A percentile compares a stretch with the other conserved stretches of the same genome.
phyloP scores from a whole-genome alignment of 2,888 invertebrate species.

The Pristionchus japonicus region DNA sequence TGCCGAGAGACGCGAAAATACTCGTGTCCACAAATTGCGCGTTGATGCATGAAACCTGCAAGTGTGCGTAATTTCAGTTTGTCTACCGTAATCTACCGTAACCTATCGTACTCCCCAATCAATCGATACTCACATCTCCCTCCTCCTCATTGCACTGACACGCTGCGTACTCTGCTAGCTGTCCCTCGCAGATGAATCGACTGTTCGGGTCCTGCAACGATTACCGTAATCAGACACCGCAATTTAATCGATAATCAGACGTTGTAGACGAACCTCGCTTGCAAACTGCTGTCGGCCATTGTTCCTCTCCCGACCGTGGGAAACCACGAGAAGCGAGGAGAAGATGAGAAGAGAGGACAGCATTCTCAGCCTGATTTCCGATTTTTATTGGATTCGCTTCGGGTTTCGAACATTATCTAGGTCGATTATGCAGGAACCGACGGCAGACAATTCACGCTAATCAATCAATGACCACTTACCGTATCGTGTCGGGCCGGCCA shows the following conservation, averaged over 20 bases:
- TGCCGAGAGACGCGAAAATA: slow-evolving; percentile 68
- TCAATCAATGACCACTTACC: not conserved
- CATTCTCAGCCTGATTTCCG: slow-evolving; percentile 6
- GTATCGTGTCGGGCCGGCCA: slow-evolving; percentile 25
- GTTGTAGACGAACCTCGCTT: not conserved
- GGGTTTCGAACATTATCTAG: not conserved
- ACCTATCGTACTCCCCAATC: not conserved
- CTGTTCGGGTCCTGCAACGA: slow-evolving; percentile 46
- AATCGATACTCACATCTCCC: slow-evolving; percentile 51
- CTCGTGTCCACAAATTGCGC: slow-evolving; percentile 74
- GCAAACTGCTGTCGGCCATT: slow-evolving; percentile 19
- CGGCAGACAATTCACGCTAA: too few relatives aligned
- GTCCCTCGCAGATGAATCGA: slow-evolving; percentile 63
- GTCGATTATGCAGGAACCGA: not conserved
- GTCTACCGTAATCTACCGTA: not conserved
- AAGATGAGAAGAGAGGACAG: slow-evolving; percentile 18
- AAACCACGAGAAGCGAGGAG: slow-evolving; percentile 2
- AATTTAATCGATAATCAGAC: not conserved
- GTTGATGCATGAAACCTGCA: slow-evolving; percentile 71
- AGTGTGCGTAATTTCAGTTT: not conserved
- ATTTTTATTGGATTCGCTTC: not conserved
- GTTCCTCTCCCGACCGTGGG: slow-evolving; percentile 18
- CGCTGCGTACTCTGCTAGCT: slow-evolving; percentile 69
- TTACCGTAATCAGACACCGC: not conserved
- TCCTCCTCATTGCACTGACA: slow-evolving; percentile 66